Evolutionary conservation across 2,888 invertebrate species (phyloP).

Genomic region (Dyspetes luteomarginatus): DNA sequence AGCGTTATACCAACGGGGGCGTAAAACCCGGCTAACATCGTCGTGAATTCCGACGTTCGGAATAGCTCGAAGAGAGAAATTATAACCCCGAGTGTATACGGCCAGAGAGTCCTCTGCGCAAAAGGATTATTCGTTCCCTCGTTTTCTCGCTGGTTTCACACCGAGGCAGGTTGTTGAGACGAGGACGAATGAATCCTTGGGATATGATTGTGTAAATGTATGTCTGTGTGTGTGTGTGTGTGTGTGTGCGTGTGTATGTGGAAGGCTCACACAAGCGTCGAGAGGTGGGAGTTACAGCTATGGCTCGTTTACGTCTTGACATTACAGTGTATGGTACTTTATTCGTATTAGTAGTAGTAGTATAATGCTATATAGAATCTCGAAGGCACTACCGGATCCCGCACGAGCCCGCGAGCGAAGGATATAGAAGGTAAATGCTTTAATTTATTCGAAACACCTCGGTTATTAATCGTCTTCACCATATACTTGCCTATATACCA

Average conservation of each 20-base stretch:
- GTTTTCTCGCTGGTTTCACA: conserved; percentile 39
- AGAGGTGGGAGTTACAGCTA: conserved; percentile 45
- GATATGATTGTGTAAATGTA: no score
- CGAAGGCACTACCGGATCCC: conserved; percentile 62
- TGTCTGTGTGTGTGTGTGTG: not conserved
- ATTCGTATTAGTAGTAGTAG: conserved; percentile 18
- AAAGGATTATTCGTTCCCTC: conserved; percentile 55
- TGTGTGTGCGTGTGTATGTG: not conserved
- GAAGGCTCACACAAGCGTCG: conserved; percentile 43
- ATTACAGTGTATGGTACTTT: conserved; percentile 35
- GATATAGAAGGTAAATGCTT: conserved; percentile 76
- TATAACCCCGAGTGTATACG: conserved; percentile 14
- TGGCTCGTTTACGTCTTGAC: no score
- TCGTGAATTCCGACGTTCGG: conserved; percentile 38
- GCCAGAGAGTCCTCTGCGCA: not conserved
- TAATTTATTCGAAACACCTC: conserved; percentile 82
- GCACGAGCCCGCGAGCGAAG: conserved; percentile 61
- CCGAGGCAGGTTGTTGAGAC: conserved; percentile 62
- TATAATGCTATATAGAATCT: conserved; percentile 38
- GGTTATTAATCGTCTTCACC: conserved; percentile 81
- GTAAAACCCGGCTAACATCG: conserved; percentile 24
- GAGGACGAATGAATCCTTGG: conserved; percentile 64
- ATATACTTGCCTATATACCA: conserved; percentile 25
- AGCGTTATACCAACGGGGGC: not conserved
- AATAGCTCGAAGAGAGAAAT: conserved; percentile 44